Percentiles rank a stretch among this genome's conserved stretches.
phyloP scores from a whole-genome alignment of 2,888 invertebrate species.

The Mechanitis messenoides region DNA sequence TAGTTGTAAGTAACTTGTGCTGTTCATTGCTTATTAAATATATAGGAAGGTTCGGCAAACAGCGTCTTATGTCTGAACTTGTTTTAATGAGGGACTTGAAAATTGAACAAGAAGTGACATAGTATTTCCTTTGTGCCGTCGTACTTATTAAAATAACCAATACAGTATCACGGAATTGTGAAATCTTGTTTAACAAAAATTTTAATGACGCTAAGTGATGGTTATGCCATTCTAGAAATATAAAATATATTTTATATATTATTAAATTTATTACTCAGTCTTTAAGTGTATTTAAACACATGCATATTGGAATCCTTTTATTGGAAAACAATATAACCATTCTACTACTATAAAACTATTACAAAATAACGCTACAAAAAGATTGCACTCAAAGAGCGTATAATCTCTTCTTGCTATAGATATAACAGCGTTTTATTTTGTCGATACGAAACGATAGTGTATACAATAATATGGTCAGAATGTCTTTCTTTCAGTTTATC shows the following conservation, averaged over 20 bases:
- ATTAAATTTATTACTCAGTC: too few species aligned
- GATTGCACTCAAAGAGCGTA: too few species aligned
- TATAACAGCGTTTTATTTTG: not conserved
- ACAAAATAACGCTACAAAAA: too few species aligned
- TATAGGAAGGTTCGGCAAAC: slow-evolving; percentile 20
- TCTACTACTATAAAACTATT: too few species aligned
- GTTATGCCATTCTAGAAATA: too few species aligned
- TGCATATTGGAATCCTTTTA: too few species aligned
- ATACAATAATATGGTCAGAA: slow-evolving; percentile 21
- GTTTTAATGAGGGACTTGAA: slow-evolving; percentile 56
- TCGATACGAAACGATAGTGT: not conserved
- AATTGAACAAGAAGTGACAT: slow-evolving; percentile 41
- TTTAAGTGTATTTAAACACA: too few species aligned
- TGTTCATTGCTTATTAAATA: slow-evolving; percentile 23
- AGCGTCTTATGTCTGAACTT: slow-evolving; percentile 22
- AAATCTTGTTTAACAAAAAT: not conserved
- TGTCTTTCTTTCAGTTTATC: slow-evolving; percentile 30
- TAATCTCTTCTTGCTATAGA: not conserved
- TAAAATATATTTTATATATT: too few species aligned
- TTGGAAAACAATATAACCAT: too few species aligned
- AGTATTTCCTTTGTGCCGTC: slow-evolving; percentile 55
- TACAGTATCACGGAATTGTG: slow-evolving; percentile 30
- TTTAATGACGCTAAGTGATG: too few species aligned
- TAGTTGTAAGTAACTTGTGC: slow-evolving; percentile 19
- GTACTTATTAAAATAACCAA: slow-evolving; percentile 50